Evolutionary conservation across 1,140 invertebrate genomes (phyloP).

Genomic region (Drosophila setifemur): DNA sequence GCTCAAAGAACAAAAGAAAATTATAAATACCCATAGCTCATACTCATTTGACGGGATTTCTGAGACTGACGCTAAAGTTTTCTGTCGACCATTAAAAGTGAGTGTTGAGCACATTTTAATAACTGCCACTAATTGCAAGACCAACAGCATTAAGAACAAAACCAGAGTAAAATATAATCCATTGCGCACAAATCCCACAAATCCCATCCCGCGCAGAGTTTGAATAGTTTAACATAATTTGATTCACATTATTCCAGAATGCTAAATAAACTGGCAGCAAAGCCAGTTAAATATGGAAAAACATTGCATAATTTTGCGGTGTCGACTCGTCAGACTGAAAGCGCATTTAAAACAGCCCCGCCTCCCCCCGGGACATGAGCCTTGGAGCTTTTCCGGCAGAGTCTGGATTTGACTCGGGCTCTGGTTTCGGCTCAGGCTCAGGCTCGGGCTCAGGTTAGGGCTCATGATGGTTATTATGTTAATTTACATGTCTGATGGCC

Average conservation of each 20-base stretch:
- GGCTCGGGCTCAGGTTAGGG: constrained; percentile 42
- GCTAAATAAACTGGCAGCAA: constrained; percentile 17
- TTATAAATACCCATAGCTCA: too few species aligned
- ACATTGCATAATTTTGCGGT: constrained; percentile 61
- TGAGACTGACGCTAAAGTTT: too few species aligned
- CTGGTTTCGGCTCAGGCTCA: too few species aligned
- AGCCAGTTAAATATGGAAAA: constrained; percentile 20
- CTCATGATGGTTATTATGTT: constrained; percentile 64
- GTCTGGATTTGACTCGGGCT: constrained; percentile 30
- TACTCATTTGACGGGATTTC: too few species aligned
- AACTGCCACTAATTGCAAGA: too few species aligned
- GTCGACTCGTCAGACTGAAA: constrained; percentile 36
- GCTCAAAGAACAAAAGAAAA: too few species aligned
- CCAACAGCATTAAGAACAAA: constrained; percentile 1
- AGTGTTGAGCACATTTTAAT: too few species aligned
- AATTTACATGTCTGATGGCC: constrained; percentile 71
- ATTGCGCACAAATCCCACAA: constrained; percentile 11
- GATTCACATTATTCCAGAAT: constrained; percentile 35
- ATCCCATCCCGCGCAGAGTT: constrained; percentile 10
- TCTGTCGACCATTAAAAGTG: too few species aligned
- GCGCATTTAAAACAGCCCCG: constrained; percentile 51
- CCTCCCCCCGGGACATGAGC: constrained; percentile 30
- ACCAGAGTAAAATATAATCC: constrained; percentile 13
- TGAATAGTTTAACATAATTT: constrained; percentile 49
- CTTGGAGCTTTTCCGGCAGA: not conserved